Percentiles rank a stretch among this genome's conserved stretches.
phyloP scores from a whole-genome alignment of 1,140 invertebrate genomes.

The Trigoniulus corallinus region DNA sequence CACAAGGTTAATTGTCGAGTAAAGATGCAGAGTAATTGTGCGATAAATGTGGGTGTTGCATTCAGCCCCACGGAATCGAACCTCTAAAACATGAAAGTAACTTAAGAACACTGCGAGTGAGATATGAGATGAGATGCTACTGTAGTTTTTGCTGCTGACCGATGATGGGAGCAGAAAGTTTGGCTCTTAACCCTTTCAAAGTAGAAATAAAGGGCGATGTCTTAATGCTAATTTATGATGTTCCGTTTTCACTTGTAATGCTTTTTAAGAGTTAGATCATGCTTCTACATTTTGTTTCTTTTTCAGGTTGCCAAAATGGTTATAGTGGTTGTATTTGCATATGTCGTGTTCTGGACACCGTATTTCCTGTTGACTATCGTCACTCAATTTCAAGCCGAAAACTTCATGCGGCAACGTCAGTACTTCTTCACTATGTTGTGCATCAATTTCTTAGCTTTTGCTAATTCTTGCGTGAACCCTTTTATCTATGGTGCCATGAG shows the following conservation, averaged over 20 bases:
- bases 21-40: too few species aligned
- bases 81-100: too few species aligned
- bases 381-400: conserved; percentile 24
- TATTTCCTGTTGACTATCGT: conserved; percentile 29
- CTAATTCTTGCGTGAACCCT: conserved; percentile 32
- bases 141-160: too few species aligned
- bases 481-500: conserved; percentile 33
- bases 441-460: conserved; percentile 30
- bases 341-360: conserved; percentile 30
- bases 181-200: not conserved
- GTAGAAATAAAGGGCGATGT: not conserved
- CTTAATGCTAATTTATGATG: conserved; percentile 10
- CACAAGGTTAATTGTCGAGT: too few species aligned
- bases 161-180: too few species aligned
- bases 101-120: too few species aligned
- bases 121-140: too few species aligned
- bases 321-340: conserved; percentile 26
- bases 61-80: too few species aligned
- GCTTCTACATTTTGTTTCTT: conserved; percentile 11
- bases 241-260: too few species aligned
- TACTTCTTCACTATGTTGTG: conserved; percentile 33
- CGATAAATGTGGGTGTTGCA: too few species aligned
- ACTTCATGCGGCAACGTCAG: conserved; percentile 24
- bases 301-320: conserved; percentile 30
- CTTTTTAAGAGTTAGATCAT: too few species aligned